phyloP scores from a whole-genome alignment of 2,797 vertebrate species.

The Gobionotothen gibberifrons region DNA sequence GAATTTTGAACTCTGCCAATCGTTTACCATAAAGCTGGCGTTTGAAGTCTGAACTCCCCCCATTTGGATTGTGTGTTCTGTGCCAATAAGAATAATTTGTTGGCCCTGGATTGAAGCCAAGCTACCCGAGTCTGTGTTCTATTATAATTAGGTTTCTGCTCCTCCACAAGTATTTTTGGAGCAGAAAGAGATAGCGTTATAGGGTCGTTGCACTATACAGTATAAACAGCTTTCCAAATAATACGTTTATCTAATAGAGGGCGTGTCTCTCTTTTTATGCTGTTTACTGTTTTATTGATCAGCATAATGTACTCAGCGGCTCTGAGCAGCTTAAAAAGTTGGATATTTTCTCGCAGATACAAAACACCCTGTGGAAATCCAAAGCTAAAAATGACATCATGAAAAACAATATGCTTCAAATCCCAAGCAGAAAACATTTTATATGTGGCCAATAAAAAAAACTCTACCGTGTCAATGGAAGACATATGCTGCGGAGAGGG shows the following conservation, averaged over 20 bases:
- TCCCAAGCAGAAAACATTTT: conserved; percentile 37
- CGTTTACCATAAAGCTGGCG: conserved; percentile 71
- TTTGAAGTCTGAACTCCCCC: conserved; percentile 75
- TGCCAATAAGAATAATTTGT: conserved; percentile 75
- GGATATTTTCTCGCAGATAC: conserved; percentile 21
- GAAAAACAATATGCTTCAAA: conserved; percentile 60
- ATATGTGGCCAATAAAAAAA: conserved; percentile 54
- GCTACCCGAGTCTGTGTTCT: conserved; percentile 59
- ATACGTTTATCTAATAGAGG: conserved; percentile 31
- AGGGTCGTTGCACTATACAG: conserved; percentile 24
- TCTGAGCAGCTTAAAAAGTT: conserved; percentile 12
- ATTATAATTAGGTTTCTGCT: conserved; percentile 73
- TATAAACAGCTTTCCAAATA: conserved; percentile 46
- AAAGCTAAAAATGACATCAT: conserved; percentile 57
- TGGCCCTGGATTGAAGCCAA: conserved; percentile 68
- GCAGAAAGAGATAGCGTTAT: conserved; percentile 38
- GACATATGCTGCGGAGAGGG: conserved; percentile 56
- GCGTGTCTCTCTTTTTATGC: conserved; percentile 21
- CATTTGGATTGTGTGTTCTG: conserved; percentile 57
- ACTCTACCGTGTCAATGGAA: conserved; percentile 49
- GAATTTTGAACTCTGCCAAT: conserved; percentile 73
- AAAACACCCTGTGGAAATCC: conserved; percentile 34
- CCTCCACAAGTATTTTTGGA: conserved; percentile 58
- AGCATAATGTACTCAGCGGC: conserved; percentile 28
- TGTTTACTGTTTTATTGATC: conserved; percentile 50